These are phyloP conservation scores for Falco biarmicus DNA, from an alignment of 2,797 vertebrate species.

Conservation along the genomic window DNA sequence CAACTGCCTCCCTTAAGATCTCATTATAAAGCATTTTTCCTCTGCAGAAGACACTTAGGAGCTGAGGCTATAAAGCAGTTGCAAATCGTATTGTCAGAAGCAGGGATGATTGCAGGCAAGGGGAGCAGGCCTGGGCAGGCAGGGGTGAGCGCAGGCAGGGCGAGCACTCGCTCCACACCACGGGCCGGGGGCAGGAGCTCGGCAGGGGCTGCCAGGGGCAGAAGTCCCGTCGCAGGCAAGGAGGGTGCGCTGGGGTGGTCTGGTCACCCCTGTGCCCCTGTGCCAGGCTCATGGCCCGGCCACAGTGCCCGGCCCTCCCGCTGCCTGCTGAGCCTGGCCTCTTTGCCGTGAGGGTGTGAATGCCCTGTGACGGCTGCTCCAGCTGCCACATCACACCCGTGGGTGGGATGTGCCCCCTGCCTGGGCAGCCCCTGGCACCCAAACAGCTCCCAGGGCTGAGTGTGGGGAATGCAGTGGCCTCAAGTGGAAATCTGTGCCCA, in stretches of 20 bases:
- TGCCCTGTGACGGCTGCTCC: accelerated
- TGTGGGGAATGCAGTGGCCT: accelerated
- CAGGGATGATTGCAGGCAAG: neutral
- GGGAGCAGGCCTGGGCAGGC: slow-evolving; percentile 33
- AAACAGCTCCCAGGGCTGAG: neutral
- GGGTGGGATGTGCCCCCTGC: neutral
- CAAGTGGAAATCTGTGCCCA: neutral
- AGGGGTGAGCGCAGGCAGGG: neutral
- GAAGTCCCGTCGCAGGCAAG: neutral
- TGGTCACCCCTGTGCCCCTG: neutral
- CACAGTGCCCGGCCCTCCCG: accelerated
- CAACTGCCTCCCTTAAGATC: neutral
- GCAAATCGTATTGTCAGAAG: neutral
- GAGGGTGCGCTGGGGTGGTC: no score
- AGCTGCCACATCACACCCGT: neutral
- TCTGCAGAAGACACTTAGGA: neutral
- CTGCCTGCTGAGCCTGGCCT: neutral
- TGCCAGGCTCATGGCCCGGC: accelerated
- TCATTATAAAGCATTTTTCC: neutral
- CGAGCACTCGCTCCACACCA: neutral
- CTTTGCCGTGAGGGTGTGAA: accelerated
- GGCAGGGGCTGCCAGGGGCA: neutral
- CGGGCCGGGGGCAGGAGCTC: neutral
- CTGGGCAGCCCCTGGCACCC: no score
- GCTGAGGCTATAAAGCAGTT: neutral